Conservation (phyloP, 1,140 invertebrate species). For the Drosophila parvula region DNA sequence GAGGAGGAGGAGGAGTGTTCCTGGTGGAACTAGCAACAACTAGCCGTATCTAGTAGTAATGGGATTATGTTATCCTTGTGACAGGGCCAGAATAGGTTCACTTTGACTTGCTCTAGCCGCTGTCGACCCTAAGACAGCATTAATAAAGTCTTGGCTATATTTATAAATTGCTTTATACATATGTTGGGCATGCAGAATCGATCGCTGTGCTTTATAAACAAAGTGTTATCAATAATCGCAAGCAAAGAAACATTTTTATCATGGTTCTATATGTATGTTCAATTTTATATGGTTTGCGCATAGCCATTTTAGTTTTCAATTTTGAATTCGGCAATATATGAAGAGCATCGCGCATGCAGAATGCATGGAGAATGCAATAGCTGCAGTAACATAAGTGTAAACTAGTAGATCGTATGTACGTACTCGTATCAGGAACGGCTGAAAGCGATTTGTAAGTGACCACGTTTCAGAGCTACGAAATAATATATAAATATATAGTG, state of each 20-base stretch:
- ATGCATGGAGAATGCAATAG: constrained; percentile 12
- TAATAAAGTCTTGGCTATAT: constrained; percentile 60
- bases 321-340: constrained; percentile 59
- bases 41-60: constrained; percentile 52
- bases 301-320: constrained; percentile 40
- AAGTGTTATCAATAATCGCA: constrained; percentile 59
- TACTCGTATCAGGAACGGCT: constrained; percentile 25
- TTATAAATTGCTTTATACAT: constrained; percentile 56
- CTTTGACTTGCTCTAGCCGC: constrained; percentile 56
- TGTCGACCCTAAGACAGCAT: constrained; percentile 60
- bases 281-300: constrained; percentile 14
- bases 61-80: constrained; percentile 35
- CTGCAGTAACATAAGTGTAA: constrained; percentile 51
- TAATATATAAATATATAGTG: constrained; percentile 47
- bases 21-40: constrained; percentile 66
- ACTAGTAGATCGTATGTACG: constrained; percentile 31
- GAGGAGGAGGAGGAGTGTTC: constrained; percentile 55
- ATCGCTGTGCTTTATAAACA: constrained; percentile 65
- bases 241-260: constrained; percentile 42
- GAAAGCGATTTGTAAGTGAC: constrained; percentile 40
- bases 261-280: constrained; percentile 40
- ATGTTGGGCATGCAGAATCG: constrained; percentile 56
- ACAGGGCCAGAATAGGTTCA: constrained; percentile 55
- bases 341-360: constrained; percentile 18
- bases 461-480: constrained; percentile 52